Conservation (phyloP, 2,113 vertebrate species). For the Pteronura brasiliensis region DNA sequence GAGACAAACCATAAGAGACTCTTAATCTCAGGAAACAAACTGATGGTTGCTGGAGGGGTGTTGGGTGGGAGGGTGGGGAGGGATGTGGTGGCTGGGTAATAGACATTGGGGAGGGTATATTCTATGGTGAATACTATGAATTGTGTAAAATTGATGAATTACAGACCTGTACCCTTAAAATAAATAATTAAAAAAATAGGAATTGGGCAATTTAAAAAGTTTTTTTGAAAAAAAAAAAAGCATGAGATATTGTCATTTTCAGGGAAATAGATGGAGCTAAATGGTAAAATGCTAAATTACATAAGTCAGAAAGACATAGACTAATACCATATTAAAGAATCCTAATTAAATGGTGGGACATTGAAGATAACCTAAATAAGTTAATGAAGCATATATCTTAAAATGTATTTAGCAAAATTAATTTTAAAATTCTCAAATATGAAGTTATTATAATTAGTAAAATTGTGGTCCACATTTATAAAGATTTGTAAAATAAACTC, state of each 20-base stretch:
- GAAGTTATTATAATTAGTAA: slow-evolving; percentile 73
- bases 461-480: slow-evolving; percentile 56
- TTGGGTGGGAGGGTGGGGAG: no score
- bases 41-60: no score
- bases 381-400: slow-evolving; percentile 74
- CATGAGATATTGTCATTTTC: not conserved
- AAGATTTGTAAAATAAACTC: slow-evolving; percentile 46
- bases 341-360: slow-evolving; percentile 74
- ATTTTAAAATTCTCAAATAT: slow-evolving; percentile 48
- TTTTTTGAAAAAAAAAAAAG: not conserved
- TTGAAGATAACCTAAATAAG: slow-evolving; percentile 75
- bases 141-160: no score
- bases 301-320: not conserved
- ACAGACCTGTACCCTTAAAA: no score
- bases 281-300: not conserved
- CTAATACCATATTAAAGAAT: not conserved
- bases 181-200: no score
- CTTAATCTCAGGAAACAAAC: no score
- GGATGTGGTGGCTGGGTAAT: no score
- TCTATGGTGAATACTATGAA: no score
- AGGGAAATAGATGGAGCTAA: not conserved
- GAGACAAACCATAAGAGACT: no score
- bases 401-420: slow-evolving; percentile 73
- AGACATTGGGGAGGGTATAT: no score
- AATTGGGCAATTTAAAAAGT: no score